phyloP scores from a whole-genome alignment of 2,113 vertebrate genomes.

The Urocynchramus pylzowi region DNA sequence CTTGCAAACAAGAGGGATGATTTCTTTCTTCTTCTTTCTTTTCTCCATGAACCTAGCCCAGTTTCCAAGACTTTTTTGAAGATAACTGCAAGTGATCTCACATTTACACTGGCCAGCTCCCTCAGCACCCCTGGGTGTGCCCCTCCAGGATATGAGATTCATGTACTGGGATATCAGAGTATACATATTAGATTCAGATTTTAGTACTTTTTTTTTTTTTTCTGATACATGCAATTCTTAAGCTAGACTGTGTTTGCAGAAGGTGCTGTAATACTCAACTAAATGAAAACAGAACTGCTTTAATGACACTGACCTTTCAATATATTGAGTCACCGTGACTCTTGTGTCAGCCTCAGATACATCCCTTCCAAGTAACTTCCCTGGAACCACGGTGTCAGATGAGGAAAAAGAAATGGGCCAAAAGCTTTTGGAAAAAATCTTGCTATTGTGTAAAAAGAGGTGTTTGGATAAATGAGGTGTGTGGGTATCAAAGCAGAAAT shows the following conservation, averaged over 20 bases:
- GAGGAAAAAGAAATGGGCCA: neutral
- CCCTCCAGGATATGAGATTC: neutral
- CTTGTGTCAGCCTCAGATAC: neutral
- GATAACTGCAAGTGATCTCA: neutral
- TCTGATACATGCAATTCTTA: neutral
- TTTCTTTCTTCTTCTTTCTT: neutral
- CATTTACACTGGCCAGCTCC: neutral
- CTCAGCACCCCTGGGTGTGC: neutral
- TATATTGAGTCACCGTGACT: constrained; percentile 36
- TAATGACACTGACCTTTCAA: constrained; percentile 34
- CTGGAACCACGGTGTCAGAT: neutral
- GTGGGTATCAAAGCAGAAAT: neutral
- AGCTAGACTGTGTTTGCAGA: neutral
- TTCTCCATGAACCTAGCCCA: neutral
- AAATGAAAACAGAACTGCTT: constrained; percentile 51
- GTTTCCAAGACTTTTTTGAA: neutral
- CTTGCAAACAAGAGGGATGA: neutral
- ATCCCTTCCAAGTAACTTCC: constrained; percentile 18
- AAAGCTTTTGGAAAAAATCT: constrained; percentile 21
- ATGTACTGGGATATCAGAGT: neutral
- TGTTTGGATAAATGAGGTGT: constrained; percentile 7
- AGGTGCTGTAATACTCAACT: neutral
- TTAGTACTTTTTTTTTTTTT: neutral
- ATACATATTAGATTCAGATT: neutral
- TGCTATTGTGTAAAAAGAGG: constrained; percentile 12